phyloP scores from a whole-genome alignment of 2,113 vertebrate species.

The Podiceps cristatus region DNA sequence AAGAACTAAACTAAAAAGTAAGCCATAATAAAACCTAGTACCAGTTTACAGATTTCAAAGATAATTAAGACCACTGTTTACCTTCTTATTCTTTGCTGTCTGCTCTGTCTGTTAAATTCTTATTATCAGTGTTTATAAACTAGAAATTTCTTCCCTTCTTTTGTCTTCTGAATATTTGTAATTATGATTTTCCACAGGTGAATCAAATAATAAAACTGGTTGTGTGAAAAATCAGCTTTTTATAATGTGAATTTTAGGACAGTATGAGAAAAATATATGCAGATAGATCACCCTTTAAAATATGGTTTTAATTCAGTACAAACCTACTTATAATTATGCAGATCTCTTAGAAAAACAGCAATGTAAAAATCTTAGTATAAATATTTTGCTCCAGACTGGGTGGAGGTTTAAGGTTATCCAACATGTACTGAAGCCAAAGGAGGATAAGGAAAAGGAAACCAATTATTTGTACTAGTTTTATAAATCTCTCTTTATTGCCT shows the following conservation, averaged over 20 bases:
- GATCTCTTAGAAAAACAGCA: background rate
- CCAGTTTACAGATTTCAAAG: background rate
- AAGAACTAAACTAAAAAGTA: background rate
- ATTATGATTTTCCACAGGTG: background rate
- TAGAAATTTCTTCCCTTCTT: background rate
- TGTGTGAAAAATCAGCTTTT: background rate
- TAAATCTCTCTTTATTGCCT: slow-evolving; percentile 64
- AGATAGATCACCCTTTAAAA: background rate
- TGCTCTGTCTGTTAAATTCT: background rate
- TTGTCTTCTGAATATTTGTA: background rate
- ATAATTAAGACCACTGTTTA: background rate
- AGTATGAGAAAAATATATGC: background rate
- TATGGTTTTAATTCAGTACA: background rate
- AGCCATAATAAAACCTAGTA: background rate
- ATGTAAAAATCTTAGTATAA: slow-evolving; percentile 15
- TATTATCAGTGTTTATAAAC: background rate
- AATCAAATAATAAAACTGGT: background rate
- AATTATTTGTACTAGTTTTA: slow-evolving; percentile 62
- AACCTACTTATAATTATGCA: background rate
- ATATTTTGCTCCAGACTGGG: background rate
- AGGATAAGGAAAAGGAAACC: slow-evolving; percentile 48
- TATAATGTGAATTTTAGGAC: background rate
- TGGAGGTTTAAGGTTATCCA: slow-evolving; percentile 55
- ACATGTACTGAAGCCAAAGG: background rate
- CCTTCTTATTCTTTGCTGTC: background rate